These are phyloP conservation scores for Erythrolamprus reginae DNA, from an alignment of 2,113 vertebrate species.

Conservation along the genomic window DNA sequence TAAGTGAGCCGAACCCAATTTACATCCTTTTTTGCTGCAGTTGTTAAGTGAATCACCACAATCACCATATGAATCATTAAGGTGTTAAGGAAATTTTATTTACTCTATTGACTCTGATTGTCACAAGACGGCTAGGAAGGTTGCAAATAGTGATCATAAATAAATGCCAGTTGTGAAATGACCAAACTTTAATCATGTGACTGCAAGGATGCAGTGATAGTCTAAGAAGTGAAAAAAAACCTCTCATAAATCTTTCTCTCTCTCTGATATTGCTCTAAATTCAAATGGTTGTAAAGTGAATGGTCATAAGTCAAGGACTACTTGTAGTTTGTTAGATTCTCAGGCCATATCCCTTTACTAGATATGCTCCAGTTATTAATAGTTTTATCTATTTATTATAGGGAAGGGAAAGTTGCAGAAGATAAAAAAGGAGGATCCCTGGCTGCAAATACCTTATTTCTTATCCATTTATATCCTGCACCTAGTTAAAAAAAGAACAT, in stretches of 20 bases:
- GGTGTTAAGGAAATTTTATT: neutral
- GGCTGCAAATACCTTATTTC: neutral
- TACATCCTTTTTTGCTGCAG: neutral
- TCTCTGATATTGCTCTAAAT: neutral
- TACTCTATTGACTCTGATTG: neutral
- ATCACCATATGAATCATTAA: neutral
- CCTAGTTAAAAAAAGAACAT: neutral
- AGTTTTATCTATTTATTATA: neutral
- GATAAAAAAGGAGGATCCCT: neutral
- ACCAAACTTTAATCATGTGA: neutral
- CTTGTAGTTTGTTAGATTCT: neutral
- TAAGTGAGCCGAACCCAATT: neutral
- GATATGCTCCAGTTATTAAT: neutral
- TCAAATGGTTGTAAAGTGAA: neutral
- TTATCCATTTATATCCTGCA: neutral
- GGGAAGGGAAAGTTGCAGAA: neutral
- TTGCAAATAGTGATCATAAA: neutral
- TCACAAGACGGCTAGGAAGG: neutral
- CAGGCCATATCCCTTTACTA: no score
- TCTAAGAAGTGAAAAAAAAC: neutral
- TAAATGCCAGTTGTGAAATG: neutral
- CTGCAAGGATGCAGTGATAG: neutral
- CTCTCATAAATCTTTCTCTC: neutral
- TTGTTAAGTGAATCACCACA: neutral
- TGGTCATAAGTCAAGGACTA: neutral